A percentile compares a stretch with the other conserved stretches of the same genome.
Conservation (phyloP, 1,140 invertebrate species). For the Cepaea nemoralis region DNA sequence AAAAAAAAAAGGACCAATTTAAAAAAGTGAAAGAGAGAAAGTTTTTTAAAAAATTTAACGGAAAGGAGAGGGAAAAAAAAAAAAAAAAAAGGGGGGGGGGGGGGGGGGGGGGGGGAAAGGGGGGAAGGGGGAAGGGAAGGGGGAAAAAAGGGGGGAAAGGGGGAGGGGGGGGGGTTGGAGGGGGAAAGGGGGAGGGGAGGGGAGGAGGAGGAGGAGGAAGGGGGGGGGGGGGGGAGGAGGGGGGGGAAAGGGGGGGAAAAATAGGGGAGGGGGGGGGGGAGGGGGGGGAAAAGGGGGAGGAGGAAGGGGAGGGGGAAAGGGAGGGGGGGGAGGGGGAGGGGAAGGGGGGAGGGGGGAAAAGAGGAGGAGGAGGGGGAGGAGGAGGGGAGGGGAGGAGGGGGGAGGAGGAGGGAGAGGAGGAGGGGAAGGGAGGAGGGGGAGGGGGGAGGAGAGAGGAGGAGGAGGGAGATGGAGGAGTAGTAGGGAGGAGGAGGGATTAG, state of each 20-base stretch:
- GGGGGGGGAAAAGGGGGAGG: not conserved
- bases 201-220: not conserved
- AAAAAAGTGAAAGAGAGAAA: too few species aligned
- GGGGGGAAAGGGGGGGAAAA: constrained; percentile 23
- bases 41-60: not conserved
- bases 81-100: constrained; percentile 7
- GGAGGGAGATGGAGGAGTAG: too few species aligned
- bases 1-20: too few species aligned
- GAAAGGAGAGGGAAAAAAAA: constrained; percentile 7
- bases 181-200: not conserved
- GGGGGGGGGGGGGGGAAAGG: not conserved
- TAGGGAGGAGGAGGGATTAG: too few species aligned
- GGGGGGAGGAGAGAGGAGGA: too few species aligned
- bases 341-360: too few species aligned
- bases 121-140: not conserved
- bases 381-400: too few species aligned
- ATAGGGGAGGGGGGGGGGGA: constrained; percentile 17
- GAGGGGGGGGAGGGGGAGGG: not conserved
- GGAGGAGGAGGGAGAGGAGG: too few species aligned
- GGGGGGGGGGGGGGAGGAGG: not conserved
- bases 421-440: too few species aligned
- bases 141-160: not conserved
- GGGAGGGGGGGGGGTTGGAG: constrained; percentile 14
- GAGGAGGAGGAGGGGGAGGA: too few species aligned
- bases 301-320: not conserved